Conservation (phyloP, 2,113 vertebrate genomes). For the Salvelinus sp. region DNA sequence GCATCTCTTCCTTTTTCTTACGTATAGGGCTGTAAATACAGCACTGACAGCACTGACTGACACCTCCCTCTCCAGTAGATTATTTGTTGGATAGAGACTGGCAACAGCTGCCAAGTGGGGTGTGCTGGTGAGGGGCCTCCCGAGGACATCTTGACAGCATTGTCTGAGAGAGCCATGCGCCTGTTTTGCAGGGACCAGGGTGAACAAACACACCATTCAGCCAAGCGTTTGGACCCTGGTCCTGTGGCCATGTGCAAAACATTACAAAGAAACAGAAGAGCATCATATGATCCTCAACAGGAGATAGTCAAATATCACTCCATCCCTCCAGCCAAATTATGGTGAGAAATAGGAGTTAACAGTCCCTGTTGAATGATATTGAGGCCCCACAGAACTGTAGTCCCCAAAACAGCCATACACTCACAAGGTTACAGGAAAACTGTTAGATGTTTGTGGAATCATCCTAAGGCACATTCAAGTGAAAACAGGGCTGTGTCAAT, state of each 20-base stretch:
- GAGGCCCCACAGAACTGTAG: no score
- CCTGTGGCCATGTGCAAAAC: slow-evolving; percentile 66
- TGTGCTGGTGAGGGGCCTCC: slow-evolving; percentile 52
- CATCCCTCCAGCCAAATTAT: slow-evolving; percentile 38
- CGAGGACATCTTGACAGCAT: slow-evolving; percentile 59
- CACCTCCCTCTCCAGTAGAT: slow-evolving; percentile 57
- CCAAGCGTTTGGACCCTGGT: slow-evolving; percentile 59
- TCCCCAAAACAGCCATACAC: slow-evolving; percentile 4
- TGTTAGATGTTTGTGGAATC: slow-evolving; percentile 25
- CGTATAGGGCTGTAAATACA: background rate
- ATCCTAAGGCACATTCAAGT: slow-evolving; percentile 1
- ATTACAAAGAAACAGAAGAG: slow-evolving; percentile 67
- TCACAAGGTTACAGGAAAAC: background rate
- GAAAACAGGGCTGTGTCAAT: no score
- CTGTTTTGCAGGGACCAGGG: slow-evolving; percentile 54
- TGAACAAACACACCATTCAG: slow-evolving; percentile 70
- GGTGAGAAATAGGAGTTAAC: slow-evolving; percentile 28
- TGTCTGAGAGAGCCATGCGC: slow-evolving; percentile 50
- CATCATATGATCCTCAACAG: slow-evolving; percentile 62
- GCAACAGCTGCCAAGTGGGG: slow-evolving; percentile 59
- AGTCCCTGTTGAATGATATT: background rate
- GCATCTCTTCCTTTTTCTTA: background rate
- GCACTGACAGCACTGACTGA: slow-evolving; percentile 28
- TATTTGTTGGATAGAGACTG: slow-evolving; percentile 47
- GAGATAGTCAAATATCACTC: slow-evolving; percentile 37